Conservation (phyloP, 2,797 vertebrate species). For the Sebastes variabilis region DNA sequence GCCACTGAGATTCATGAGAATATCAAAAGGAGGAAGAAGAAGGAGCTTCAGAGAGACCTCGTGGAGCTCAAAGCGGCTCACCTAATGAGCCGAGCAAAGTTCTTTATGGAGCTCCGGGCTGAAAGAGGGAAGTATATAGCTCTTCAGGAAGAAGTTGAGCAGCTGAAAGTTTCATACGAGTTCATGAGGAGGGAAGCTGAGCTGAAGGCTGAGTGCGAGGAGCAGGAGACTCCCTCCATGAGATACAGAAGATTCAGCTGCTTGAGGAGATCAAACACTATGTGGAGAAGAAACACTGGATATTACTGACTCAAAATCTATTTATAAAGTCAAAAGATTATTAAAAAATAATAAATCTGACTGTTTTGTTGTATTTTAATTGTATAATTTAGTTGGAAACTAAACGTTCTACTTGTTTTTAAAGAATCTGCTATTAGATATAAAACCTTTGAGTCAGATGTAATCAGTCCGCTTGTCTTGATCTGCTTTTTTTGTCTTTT, state of each 20-base stretch:
- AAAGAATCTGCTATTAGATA: background rate
- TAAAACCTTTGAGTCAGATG: too few species aligned
- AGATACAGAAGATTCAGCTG: too few species aligned
- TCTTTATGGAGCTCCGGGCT: background rate
- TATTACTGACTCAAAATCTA: too few species aligned
- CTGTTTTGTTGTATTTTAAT: background rate
- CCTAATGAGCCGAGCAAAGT: background rate
- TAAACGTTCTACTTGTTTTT: background rate
- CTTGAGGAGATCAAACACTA: too few species aligned
- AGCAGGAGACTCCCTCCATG: too few species aligned
- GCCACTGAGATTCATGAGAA: background rate
- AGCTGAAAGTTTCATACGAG: background rate
- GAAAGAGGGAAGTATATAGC: background rate
- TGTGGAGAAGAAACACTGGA: too few species aligned
- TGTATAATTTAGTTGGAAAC: background rate
- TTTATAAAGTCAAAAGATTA: background rate
- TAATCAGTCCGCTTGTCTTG: too few species aligned
- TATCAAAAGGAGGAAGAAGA: background rate
- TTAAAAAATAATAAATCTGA: background rate
- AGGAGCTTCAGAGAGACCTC: background rate
- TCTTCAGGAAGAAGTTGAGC: background rate
- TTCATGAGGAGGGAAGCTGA: too few species aligned
- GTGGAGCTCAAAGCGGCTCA: background rate
- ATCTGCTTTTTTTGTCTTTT: too few species aligned
- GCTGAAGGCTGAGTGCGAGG: too few species aligned